Conservation (phyloP, 1,140 invertebrate genomes). For the Neocloeon triangulifer region DNA sequence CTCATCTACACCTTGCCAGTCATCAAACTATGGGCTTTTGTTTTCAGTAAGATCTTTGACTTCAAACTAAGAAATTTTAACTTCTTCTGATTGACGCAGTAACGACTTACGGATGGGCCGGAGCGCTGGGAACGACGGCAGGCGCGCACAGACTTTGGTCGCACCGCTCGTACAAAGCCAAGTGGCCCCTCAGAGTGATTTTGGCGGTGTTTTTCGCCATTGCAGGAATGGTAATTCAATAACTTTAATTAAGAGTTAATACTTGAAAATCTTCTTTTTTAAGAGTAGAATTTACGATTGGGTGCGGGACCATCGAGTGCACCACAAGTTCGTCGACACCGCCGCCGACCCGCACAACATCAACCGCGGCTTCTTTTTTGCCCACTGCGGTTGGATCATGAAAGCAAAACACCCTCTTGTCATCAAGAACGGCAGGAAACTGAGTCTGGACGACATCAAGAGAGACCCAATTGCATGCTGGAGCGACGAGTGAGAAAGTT, state of each 20-base stretch:
- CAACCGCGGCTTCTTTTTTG: slow-evolving; percentile 33
- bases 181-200: slow-evolving; percentile 39
- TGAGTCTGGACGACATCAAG: slow-evolving; percentile 57
- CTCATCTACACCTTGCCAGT: too few species aligned
- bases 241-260: slow-evolving; percentile 9
- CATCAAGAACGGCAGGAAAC: slow-evolving; percentile 34
- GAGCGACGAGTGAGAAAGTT: slow-evolving; percentile 50
- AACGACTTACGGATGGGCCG: slow-evolving; percentile 21
- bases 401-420: slow-evolving; percentile 34
- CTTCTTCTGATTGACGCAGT: too few species aligned
- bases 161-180: slow-evolving; percentile 66
- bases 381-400: slow-evolving; percentile 35
- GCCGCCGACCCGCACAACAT: slow-evolving; percentile 38
- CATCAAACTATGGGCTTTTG: too few species aligned
- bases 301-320: slow-evolving; percentile 43
- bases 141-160: slow-evolving; percentile 69
- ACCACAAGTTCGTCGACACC: slow-evolving; percentile 36
- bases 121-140: slow-evolving; percentile 48
- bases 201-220: slow-evolving; percentile 40
- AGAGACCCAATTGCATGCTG: slow-evolving; percentile 50
- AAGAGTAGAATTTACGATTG: slow-evolving; percentile 41
- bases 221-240: slow-evolving; percentile 50
- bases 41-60: too few species aligned
- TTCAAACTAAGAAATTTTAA: too few species aligned
- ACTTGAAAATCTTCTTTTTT: too few species aligned